Percentiles rank a stretch among this genome's conserved stretches.
These are phyloP conservation scores for Sebastes wilsoni DNA, from an alignment of 2,797 vertebrate genomes.

Conservation along the genomic window DNA sequence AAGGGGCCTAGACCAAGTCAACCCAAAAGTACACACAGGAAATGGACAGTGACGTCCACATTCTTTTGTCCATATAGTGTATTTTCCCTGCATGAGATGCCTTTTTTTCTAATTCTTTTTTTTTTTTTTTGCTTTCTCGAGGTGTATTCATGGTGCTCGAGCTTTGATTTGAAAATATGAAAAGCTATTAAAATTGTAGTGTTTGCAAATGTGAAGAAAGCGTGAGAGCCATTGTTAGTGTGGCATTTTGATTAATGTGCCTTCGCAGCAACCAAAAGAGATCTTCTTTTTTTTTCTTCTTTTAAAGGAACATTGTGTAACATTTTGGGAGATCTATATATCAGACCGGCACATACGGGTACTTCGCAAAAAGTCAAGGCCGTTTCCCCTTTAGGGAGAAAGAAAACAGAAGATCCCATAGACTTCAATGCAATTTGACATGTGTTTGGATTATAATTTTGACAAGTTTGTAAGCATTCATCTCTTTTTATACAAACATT, in stretches of 20 bases:
- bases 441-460: too few relatives aligned
- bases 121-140: background rate
- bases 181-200: background rate
- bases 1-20: background rate
- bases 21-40: background rate
- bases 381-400: too few relatives aligned
- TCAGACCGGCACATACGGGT: too few relatives aligned
- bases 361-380: too few relatives aligned
- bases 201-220: background rate
- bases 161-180: background rate
- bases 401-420: too few relatives aligned
- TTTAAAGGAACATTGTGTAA: too few relatives aligned
- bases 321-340: too few relatives aligned
- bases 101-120: background rate
- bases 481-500: too few relatives aligned
- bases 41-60: background rate
- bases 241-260: background rate
- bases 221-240: background rate
- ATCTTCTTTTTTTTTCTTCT: background rate
- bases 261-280: background rate
- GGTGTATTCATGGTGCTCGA: background rate
- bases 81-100: background rate
- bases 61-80: background rate
- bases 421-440: too few relatives aligned
- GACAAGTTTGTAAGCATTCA: too few relatives aligned